These are phyloP conservation scores for Microctonus aethiopoides DNA, from an alignment of 2,888 invertebrate species.

Conservation along the genomic window DNA sequence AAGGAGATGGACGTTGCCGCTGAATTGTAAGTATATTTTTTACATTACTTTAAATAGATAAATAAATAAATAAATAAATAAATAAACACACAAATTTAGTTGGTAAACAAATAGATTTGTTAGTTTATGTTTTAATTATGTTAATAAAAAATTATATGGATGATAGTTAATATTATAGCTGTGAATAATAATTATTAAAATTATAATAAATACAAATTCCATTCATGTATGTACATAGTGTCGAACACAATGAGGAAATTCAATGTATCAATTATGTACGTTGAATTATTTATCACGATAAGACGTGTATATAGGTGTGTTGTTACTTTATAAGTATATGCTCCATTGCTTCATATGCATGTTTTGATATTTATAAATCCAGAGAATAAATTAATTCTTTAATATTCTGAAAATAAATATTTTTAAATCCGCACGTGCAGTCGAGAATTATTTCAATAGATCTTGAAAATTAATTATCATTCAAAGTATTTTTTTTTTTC, in stretches of 20 bases:
- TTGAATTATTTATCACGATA: not conserved
- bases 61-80: too few species aligned
- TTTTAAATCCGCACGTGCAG: too few species aligned
- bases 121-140: not conserved
- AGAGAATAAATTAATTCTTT: too few species aligned
- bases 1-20: constrained; percentile 61
- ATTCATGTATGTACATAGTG: not conserved
- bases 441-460: too few species aligned
- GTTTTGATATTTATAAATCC: not conserved
- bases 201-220: not conserved
- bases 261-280: not conserved
- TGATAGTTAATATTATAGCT: not conserved
- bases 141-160: not conserved
- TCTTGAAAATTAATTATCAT: too few species aligned
- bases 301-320: not conserved
- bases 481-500: not conserved
- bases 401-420: too few species aligned
- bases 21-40: constrained; percentile 58
- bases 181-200: not conserved
- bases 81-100: too few species aligned
- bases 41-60: not conserved
- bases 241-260: not conserved
- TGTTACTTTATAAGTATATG: not conserved
- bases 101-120: too few species aligned
- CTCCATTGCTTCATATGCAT: not conserved